Conservation (phyloP, 2,113 vertebrate species). For the Tenebrosternarchus preto region DNA sequence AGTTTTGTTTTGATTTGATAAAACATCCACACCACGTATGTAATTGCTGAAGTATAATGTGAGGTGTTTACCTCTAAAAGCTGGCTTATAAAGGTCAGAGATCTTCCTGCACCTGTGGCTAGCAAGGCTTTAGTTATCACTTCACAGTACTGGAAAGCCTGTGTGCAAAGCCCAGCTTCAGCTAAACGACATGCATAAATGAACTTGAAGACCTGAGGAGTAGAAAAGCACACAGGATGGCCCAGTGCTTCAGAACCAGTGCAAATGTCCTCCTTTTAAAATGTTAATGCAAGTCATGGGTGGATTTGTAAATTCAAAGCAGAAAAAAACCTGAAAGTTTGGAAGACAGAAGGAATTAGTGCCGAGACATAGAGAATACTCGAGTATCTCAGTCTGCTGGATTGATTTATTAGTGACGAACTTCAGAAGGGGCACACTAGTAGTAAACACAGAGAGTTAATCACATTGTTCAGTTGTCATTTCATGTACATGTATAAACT, state of each 20-base stretch:
- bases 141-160: slow-evolving; percentile 16
- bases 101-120: background rate
- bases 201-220: slow-evolving; percentile 1
- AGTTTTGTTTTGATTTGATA: background rate
- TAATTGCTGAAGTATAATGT: background rate
- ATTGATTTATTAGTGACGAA: background rate
- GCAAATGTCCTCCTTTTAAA: no score
- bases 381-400: background rate
- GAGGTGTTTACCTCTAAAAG: background rate
- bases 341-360: background rate
- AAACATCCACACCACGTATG: background rate
- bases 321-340: slow-evolving; percentile 11
- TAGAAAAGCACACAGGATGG: background rate
- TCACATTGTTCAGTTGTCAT: background rate
- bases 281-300: background rate
- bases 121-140: slow-evolving; percentile 2
- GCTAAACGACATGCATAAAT: slow-evolving; percentile 8
- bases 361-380: slow-evolving; percentile 11
- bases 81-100: slow-evolving; percentile 13
- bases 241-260: no score
- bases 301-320: background rate
- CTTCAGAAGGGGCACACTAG: background rate
- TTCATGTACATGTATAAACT: background rate
- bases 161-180: background rate
- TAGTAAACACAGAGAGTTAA: background rate